Evolutionary conservation across 2,113 vertebrate genomes (phyloP), one percentile per base, ranked within the genome.

Genomic region (Rhabdomys dilectus): DNA sequence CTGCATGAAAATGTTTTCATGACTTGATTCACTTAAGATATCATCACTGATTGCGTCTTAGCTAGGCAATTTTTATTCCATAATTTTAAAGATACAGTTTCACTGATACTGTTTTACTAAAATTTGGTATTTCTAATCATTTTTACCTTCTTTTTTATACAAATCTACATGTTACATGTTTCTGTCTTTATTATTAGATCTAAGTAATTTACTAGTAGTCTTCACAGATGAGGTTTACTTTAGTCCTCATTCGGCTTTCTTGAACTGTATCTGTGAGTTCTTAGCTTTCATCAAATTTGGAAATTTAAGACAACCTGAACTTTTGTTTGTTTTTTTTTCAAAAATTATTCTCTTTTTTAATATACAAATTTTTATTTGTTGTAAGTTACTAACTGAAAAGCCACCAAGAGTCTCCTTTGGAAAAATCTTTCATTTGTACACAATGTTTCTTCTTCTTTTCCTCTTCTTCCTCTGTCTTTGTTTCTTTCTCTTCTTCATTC

Each of bases 21-120:
- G 72, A 58, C 48, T 75, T 86, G 51, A 51, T 80, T 95, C 93
- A 73, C 39, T 11, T 77, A 80, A 45, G n/a, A 34, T 78, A 56
- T 66, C 77, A 91, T 89, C 62, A 85, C 2, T 60, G 29, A 29
- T 1, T 39, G 4, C 3, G 34, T 85, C 62, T 58, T n/a, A 88
- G 31, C 24, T 45, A 53, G 29, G 36, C 6, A 45, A 36, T 36
- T 73, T 39, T 45, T 51, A 62, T 64, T 72, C 62, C 31, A 53
- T 53, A 45, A 45, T 45, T 73, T 91, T 56, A 42, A 53, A 82
- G 36, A 58, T 56, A 64, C 53, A 15, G 72, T 85, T 78, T 94
- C 21, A 24, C 51, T 39, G n/a, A 36, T 34, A 16, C 68, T 39
- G 26, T 12, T 72, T 45, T 34, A 48, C 42, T 86, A 56, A 80